Base-by-base conservation (phyloP, 2,888 invertebrate genomes). In the Ommatoiulus sabulosus region DNA sequence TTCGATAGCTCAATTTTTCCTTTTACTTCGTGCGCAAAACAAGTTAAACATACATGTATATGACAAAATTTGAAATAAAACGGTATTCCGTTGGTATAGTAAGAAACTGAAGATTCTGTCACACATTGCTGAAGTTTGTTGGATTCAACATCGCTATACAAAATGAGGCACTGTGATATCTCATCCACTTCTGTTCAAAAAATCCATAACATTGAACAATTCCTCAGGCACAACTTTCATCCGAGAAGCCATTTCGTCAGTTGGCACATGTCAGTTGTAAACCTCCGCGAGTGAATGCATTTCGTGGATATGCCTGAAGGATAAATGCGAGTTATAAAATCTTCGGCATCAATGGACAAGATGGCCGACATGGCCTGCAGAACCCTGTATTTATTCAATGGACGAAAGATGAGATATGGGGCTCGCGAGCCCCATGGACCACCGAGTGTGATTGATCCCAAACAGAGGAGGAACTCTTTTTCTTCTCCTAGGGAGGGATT, bases 371-470 rank as follows among this genome's bases (percentile, higher is more conserved):
- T 80, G 35, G 15, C 35, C 35, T 80, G 12, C 35, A 35, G 12
- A 80, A 35, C 80, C 12, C 7, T 10, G 35, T 2, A 35, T 80
- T 80, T 80, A 80, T 80, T 35, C 80, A 80, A 80, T 80, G 12
- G 80, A 35, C 35, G 80, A 17, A 80, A 80, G 24, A 80, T 80
- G 80, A 80, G 80, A 80, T 80, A 80, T 80, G 80, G 80, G 80
- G 1, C 80, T 7, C 12, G 80, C 15, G 80, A 35, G 12, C 80
- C 80, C 80, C 7, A 35, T 35, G 80, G 80, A 24, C 24, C 35
- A 80, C 80, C 35, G 2, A 80, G 12, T 80, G 80, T 80, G 80
- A 80, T 80, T 80, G 80, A 80, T 80, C 35, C 80, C 80, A 80
- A 80, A 80, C 80, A 35, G 80, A 12, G 35, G 35, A 80, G 80